These are phyloP conservation scores for Bugulina stolonifera DNA, from an alignment of 2,888 invertebrate species.

Conservation along the genomic window DNA sequence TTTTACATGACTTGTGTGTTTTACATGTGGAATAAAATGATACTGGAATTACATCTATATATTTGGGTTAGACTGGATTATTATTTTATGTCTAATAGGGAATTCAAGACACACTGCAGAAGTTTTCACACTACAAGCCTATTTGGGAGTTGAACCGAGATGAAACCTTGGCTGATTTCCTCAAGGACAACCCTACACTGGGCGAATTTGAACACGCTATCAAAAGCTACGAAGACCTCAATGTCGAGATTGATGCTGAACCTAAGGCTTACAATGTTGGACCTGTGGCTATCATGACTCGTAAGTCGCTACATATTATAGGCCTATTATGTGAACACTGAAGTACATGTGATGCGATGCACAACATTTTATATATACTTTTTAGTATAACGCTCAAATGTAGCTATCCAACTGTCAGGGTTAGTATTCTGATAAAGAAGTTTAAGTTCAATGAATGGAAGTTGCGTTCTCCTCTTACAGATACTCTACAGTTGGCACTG, in stretches of 20 bases:
- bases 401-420: no score
- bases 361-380: no score
- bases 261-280: constrained; percentile 51
- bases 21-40: no score
- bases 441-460: no score
- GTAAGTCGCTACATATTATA: no score
- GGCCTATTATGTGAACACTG: no score
- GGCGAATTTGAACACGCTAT: constrained; percentile 55
- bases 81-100: constrained; percentile 8
- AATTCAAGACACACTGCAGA: constrained; percentile 60
- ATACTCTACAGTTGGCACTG: constrained; percentile 72
- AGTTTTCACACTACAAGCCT: constrained; percentile 76
- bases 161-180: constrained; percentile 52
- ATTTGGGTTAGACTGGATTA: no score
- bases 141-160: constrained; percentile 53
- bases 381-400: no score
- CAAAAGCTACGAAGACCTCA: constrained; percentile 51
- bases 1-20: no score
- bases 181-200: constrained; percentile 52
- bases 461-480: constrained; percentile 46
- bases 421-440: no score
- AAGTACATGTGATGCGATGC: no score
- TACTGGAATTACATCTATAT: no score
- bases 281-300: constrained; percentile 39
- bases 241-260: constrained; percentile 46